Conservation (phyloP, 1,140 invertebrate species). For the Leptinotarsa undecemlineata region DNA sequence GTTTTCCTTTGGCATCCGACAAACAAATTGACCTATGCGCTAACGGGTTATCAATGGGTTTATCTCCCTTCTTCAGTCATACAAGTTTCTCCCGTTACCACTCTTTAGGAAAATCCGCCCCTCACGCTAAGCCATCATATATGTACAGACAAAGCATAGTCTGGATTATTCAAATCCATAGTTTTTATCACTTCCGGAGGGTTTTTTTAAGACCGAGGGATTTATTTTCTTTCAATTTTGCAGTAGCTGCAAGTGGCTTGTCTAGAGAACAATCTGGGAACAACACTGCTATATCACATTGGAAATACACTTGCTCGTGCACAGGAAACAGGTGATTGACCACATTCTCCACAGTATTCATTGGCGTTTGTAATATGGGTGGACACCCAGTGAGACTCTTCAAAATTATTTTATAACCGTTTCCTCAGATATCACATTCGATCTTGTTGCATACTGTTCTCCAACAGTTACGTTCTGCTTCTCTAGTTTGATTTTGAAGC, state of each 20-base stretch:
- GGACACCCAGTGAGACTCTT: background rate
- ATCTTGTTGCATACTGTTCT: background rate
- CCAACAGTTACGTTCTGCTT: background rate
- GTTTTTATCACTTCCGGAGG: background rate
- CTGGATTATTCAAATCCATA: background rate
- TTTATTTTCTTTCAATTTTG: background rate
- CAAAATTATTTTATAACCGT: background rate
- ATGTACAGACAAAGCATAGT: no score
- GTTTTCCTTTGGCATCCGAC: no score
- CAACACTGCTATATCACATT: background rate
- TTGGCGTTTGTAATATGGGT: background rate
- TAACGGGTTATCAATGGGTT: no score
- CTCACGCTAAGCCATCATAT: no score
- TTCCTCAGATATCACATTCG: background rate
- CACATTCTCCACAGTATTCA: background rate
- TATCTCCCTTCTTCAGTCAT: no score
- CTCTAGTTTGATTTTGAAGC: background rate
- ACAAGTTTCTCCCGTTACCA: no score
- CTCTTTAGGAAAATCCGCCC: no score
- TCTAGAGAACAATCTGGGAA: background rate
- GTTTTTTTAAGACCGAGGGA: no score
- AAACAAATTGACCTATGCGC: no score
- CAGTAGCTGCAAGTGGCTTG: background rate
- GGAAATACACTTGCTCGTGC: background rate
- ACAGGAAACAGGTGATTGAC: conserved; percentile 2